A percentile compares a stretch with the other conserved stretches of the same genome.
Evolutionary conservation across 2,888 invertebrate species (phyloP).

Genomic region (Watsonalla cultraria): DNA sequence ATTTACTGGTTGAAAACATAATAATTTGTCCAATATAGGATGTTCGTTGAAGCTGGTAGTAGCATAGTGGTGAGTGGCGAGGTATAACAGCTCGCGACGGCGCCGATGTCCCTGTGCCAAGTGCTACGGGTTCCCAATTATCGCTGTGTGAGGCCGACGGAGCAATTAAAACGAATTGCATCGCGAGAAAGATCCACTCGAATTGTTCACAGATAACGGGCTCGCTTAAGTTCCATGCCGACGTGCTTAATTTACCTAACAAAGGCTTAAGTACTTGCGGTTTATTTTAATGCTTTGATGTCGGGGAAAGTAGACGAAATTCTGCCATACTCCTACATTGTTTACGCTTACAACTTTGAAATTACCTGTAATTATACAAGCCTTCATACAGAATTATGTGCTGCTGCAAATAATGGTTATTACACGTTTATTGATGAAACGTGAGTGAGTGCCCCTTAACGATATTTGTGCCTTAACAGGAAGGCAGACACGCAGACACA

Average conservation of each 20-base stretch:
- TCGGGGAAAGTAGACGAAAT: background rate
- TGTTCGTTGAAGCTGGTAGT: too few species aligned
- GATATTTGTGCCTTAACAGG: too few species aligned
- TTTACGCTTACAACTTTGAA: background rate
- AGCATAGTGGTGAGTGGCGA: too few species aligned
- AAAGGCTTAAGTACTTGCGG: background rate
- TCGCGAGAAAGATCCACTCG: slow-evolving; percentile 12
- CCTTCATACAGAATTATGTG: background rate
- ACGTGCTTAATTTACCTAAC: background rate
- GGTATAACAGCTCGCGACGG: too few species aligned
- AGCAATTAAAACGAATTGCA: slow-evolving; percentile 18
- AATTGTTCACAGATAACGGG: slow-evolving; percentile 10
- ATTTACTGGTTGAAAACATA: too few species aligned
- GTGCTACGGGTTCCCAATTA: background rate
- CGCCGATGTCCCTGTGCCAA: background rate
- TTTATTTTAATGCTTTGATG: background rate
- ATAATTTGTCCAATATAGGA: too few species aligned
- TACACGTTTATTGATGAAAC: too few species aligned
- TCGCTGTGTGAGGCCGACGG: slow-evolving; percentile 1
- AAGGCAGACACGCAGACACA: too few species aligned
- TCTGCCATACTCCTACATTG: background rate
- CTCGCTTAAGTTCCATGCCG: background rate
- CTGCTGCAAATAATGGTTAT: too few species aligned
- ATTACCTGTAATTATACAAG: background rate
- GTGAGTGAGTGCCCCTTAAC: too few species aligned